A percentile compares a stretch with the other conserved stretches of the same genome.
Evolutionary conservation across 2,888 invertebrate genomes (phyloP).

Genomic region (Acrobeloides nanus): DNA sequence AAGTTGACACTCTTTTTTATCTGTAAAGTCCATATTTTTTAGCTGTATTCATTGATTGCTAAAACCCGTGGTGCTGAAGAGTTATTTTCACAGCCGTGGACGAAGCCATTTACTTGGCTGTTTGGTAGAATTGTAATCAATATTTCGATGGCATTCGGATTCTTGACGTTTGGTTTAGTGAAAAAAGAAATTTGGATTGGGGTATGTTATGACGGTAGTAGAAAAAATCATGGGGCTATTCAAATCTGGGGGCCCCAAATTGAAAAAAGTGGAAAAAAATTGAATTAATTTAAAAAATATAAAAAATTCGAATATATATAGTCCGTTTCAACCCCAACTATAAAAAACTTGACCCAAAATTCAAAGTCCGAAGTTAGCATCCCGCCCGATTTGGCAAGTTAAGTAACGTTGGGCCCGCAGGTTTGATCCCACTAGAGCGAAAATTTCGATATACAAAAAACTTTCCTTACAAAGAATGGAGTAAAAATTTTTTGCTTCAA

Average conservation of each 20-base stretch:
- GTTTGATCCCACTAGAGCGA: too few relatives aligned
- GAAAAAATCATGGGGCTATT: too few relatives aligned
- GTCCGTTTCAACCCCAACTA: too few relatives aligned
- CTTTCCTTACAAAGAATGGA: too few relatives aligned
- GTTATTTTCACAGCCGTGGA: slow-evolving; percentile 30
- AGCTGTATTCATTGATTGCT: slow-evolving; percentile 43
- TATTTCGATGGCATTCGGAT: slow-evolving; percentile 50
- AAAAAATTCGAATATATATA: too few relatives aligned
- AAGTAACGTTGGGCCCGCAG: too few relatives aligned
- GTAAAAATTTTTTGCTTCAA: too few relatives aligned
- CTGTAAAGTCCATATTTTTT: slow-evolving; percentile 9
- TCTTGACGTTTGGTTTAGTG: slow-evolving; percentile 53
- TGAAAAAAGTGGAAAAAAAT: background rate
- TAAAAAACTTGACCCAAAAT: too few relatives aligned
- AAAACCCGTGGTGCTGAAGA: slow-evolving; percentile 35
- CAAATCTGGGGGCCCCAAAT: too few relatives aligned
- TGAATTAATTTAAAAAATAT: background rate
- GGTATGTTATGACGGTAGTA: slow-evolving; percentile 31
- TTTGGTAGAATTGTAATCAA: slow-evolving; percentile 42
- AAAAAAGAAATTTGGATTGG: slow-evolving; percentile 50
- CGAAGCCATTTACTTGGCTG: slow-evolving; percentile 37
- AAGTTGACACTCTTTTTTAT: slow-evolving; percentile 8
- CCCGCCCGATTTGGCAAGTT: too few relatives aligned
- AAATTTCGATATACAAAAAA: too few relatives aligned
- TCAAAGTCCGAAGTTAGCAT: too few relatives aligned